Base-by-base conservation (phyloP, 1,140 invertebrate genomes). In the Panulirus ornatus region DNA sequence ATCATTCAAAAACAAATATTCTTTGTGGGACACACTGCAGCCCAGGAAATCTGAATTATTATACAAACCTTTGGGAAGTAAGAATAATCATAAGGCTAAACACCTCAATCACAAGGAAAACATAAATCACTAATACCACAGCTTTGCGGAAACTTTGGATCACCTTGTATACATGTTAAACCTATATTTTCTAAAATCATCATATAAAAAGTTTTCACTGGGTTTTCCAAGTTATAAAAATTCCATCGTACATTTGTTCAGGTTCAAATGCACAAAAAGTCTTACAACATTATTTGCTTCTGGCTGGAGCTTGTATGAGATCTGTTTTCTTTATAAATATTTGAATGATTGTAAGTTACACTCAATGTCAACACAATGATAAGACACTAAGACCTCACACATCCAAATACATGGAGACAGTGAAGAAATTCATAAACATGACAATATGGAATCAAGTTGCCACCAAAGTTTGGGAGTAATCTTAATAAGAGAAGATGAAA, bases 381-480 rank as follows among this genome's bases (percentile, higher is more conserved):
- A 89, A 89, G 78, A 89, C 87, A 89, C 87, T 89, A 89, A 82
- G 79, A 89, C 83, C 51, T 82, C 71, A 73, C 70, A 89, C 87
- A 89, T 89, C 71, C 79, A 89, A 83, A 89, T 83, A 89, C 87
- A 89, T 83, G 70, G 71, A 83, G 44, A 82, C 79, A 83, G 78
- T 83, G 63, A 83, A 82, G 78, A 75, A 83, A 83, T 73, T 83
- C 44, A 89, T 73, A 73, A 82, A 83, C 66, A 83, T 73, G 58
- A 83, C 66, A 75, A 82, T 81, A 40, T 82, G 27, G 47, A 89
- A 73, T 71, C 27, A 73, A 83, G 44, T 89, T 82, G 87, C 87
- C 79, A 81, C 86, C 86, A 88, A 81, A 88, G 76, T 54, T 81
- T 88, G 58, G 34, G 78, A 88, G 44, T 81, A 71, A 82, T 81